A percentile compares a stretch with the other conserved stretches of the same genome.
These are phyloP conservation scores for Thysanoteuthis rhombus DNA, from an alignment of 2,888 invertebrate species.

Conservation along the genomic window DNA sequence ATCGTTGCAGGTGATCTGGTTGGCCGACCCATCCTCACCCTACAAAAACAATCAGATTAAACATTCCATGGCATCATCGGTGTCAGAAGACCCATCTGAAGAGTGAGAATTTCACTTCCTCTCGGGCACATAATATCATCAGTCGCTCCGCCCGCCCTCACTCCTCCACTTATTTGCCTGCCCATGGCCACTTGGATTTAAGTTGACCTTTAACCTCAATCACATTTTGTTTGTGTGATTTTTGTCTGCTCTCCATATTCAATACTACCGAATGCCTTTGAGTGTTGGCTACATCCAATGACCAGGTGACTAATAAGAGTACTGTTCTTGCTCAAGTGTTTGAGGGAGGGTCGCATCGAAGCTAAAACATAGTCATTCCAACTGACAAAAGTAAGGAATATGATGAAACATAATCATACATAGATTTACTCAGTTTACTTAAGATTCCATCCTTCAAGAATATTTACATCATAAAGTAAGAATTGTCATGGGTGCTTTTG, in stretches of 20 bases:
- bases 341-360: too few species aligned
- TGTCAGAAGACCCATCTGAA: not conserved
- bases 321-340: not conserved
- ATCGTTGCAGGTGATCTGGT: not conserved
- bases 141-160: not conserved
- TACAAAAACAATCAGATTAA: not conserved
- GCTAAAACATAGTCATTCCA: not conserved
- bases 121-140: not conserved
- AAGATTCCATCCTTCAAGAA: too few species aligned
- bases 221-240: not conserved
- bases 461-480: too few species aligned
- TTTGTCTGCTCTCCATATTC: not conserved
- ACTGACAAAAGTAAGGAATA: too few species aligned
- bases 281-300: not conserved
- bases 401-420: not conserved
- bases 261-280: not conserved
- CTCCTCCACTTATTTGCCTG: not conserved
- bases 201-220: not conserved
- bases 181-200: not conserved
- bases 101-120: not conserved
- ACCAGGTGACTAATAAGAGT: too few species aligned
- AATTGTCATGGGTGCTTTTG: not conserved
- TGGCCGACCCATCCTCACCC: not conserved
- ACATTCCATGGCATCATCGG: not conserved
- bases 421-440: too few species aligned